Evolutionary conservation across 2,113 vertebrate genomes (phyloP).

Genomic region (Triplophysa dalaica): DNA sequence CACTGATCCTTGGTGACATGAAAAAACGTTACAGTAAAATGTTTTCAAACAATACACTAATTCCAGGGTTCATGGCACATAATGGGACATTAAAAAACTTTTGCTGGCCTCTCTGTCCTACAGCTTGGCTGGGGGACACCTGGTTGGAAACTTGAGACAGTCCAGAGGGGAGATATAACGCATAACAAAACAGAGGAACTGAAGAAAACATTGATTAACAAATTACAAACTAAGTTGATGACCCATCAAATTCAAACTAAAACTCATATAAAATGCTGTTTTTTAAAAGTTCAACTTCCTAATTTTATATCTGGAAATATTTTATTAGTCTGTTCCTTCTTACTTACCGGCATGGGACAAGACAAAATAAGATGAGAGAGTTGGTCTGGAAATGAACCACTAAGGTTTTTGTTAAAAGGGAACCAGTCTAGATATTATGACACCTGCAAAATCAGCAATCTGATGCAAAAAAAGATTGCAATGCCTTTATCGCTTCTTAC

Average conservation of each 20-base stretch:
- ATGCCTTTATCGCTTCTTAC: background rate
- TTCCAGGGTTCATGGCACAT: no score
- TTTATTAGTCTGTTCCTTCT: background rate
- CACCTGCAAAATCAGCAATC: background rate
- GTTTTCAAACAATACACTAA: background rate
- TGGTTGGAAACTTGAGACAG: slow-evolving; percentile 69
- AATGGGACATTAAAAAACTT: background rate
- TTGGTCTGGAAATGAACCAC: slow-evolving; percentile 54
- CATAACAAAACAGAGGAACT: slow-evolving; percentile 77
- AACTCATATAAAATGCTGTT: background rate
- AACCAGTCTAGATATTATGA: background rate
- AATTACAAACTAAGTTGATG: no score
- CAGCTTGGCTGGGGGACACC: slow-evolving; percentile 56
- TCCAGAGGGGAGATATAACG: slow-evolving; percentile 72
- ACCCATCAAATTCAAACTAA: background rate
- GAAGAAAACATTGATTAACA: slow-evolving; percentile 9
- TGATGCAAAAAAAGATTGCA: no score
- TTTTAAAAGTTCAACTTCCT: background rate
- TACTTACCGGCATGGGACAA: slow-evolving; percentile 65
- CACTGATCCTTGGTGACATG: no score
- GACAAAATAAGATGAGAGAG: slow-evolving; percentile 55
- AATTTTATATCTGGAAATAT: background rate
- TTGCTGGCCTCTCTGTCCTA: slow-evolving; percentile 63
- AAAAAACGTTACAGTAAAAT: no score
- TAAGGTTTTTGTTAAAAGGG: background rate